Evolutionary conservation across 2,797 vertebrate species (phyloP), one percentile per base, ranked within the genome.

Genomic region (Hippocampus kuda): DNA sequence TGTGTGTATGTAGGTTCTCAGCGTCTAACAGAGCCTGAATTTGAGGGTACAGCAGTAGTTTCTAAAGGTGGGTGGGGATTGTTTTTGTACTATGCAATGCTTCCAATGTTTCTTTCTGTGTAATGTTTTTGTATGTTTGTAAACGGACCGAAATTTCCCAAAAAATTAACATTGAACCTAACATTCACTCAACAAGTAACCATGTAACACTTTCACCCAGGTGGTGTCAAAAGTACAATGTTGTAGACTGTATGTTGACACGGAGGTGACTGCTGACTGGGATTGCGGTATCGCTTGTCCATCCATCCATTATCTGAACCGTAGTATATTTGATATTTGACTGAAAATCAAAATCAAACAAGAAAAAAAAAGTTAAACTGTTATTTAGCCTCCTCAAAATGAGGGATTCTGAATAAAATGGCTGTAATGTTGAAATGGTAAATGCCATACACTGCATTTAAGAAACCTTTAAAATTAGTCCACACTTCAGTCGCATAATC

Each of bases 1-100:
- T 81, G 49, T 82, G 71, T 78, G 68, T 83, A 78, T 83, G 81
- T 93, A 98, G 97, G 97, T 93, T 99, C 97, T 93, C 97, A 96
- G 86, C 93, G 94, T 90, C 91, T 98, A 90, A 93, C 93, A 94
- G 96, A 98, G 90, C 93, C 96, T 92, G 96, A 98, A 90, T 96
- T 88, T 90, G 90, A 94, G 91, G 91, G 92, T 93, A 91, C 95
- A 92, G 90, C 94, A 88, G 92, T 96, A 90, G 88, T 96, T 81
- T 91, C 92, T 90, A 91, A 94, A 98, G 97, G 96, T 99, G 93
- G 92, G 95, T 98, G 92, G 88, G 88, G 84, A 89, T 77, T 13
- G 54, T 75, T 81, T 83, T 68, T 30, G 72, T 71, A n/a, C 72
- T 69, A 67, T 57, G 34, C 70, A 72, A 71, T 70, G 56, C 75